phyloP scores from a whole-genome alignment of 2,113 vertebrate species.

The Cynocephalus volans region DNA sequence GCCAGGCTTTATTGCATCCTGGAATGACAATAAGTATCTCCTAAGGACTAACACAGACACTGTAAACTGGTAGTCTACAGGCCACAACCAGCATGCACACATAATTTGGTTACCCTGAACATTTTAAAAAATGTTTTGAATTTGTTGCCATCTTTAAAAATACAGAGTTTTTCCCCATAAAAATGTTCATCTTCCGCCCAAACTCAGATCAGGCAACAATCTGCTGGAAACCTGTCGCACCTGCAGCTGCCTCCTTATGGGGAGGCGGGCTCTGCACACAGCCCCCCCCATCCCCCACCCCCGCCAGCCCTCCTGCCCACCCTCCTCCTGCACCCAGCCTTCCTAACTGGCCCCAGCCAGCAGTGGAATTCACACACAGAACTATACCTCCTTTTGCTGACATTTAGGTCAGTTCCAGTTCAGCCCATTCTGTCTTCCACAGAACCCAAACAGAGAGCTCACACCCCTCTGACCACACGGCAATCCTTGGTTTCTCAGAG shows the following conservation, averaged over 20 bases:
- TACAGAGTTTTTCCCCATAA: not conserved
- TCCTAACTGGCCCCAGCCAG: not conserved
- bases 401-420: not conserved
- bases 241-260: not conserved
- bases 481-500: not conserved
- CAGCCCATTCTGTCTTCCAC: not conserved
- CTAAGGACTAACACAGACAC: not conserved
- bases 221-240: not conserved
- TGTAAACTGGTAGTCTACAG: not conserved
- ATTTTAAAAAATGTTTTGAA: not conserved
- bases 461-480: not conserved
- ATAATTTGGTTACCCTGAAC: not conserved
- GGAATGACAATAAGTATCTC: not conserved
- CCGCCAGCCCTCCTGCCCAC: not conserved
- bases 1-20: not conserved
- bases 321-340: not conserved
- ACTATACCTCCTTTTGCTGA: not conserved
- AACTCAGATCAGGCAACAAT: not conserved
- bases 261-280: not conserved
- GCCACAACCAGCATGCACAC: not conserved
- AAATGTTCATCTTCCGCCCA: not conserved
- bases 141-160: conserved; percentile 34
- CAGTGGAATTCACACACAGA: not conserved
- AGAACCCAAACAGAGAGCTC: not conserved
- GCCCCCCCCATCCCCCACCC: not conserved